phyloP scores from a whole-genome alignment of 2,797 vertebrate species.

The Octomys mimax region DNA sequence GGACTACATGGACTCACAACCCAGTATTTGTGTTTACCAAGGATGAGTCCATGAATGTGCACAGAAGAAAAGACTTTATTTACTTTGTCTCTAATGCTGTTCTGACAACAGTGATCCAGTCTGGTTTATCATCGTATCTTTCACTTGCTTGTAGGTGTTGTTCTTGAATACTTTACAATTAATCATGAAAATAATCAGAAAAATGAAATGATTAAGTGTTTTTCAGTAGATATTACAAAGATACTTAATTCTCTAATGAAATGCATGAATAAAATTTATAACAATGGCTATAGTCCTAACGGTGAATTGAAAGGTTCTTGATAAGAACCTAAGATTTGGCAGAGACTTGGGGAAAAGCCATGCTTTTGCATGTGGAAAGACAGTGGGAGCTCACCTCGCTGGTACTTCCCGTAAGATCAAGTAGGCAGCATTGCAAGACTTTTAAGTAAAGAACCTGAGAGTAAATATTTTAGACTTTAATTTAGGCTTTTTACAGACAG shows the following conservation, averaged over 20 bases:
- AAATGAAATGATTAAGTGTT: neutral
- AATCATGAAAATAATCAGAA: conserved; percentile 16
- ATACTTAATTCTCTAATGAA: neutral
- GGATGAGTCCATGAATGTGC: neutral
- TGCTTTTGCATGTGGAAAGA: neutral
- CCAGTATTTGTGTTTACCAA: neutral
- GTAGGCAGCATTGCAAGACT: neutral
- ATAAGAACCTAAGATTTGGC: neutral
- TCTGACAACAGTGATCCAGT: neutral
- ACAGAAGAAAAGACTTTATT: neutral
- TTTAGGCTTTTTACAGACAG: neutral
- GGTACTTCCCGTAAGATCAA: neutral
- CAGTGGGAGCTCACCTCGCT: rapidly evolving
- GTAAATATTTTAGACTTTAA: neutral
- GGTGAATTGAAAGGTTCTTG: neutral
- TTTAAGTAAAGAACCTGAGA: neutral
- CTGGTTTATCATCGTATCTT: neutral
- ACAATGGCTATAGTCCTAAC: neutral
- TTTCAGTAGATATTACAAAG: neutral
- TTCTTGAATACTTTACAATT: conserved; percentile 1
- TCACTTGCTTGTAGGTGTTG: neutral
- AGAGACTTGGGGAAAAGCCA: neutral
- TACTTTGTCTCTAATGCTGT: conserved; percentile 14
- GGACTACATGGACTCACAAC: neutral
- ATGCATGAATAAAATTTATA: neutral